These are phyloP conservation scores for Acipenser transmontanus DNA, from an alignment of 2,797 vertebrate genomes.

Conservation along the genomic window DNA sequence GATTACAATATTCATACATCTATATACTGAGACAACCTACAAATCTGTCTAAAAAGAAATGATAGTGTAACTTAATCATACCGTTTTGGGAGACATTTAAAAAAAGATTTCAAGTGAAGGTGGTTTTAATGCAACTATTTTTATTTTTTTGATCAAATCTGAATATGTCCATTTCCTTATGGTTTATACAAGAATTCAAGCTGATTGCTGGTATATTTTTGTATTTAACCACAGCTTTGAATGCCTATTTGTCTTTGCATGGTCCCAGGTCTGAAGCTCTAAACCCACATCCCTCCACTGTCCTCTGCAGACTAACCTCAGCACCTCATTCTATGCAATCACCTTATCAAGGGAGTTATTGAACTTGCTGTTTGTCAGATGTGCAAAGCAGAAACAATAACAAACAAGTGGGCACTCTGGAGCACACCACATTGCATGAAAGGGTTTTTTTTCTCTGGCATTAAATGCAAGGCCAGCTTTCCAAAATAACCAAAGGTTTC, in stretches of 20 bases:
- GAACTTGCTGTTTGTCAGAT: constrained; percentile 50
- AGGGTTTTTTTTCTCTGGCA: constrained; percentile 19
- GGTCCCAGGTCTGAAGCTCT: constrained; percentile 46
- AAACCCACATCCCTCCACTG: constrained; percentile 63
- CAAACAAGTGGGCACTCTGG: neutral
- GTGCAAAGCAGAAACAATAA: constrained; percentile 47
- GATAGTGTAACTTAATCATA: constrained; percentile 33
- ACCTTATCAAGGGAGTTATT: constrained; percentile 48
- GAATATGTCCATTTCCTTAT: constrained; percentile 3
- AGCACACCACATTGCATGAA: constrained; percentile 16
- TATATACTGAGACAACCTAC: constrained; percentile 57
- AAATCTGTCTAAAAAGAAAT: constrained; percentile 36
- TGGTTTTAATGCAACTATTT: constrained; percentile 45
- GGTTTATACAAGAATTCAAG: constrained; percentile 52
- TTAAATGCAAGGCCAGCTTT: neutral
- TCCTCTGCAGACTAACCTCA: constrained; percentile 54
- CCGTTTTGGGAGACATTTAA: constrained; percentile 31
- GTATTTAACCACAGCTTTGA: constrained; percentile 50
- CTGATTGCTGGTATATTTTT: constrained; percentile 56
- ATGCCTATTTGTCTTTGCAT: constrained; percentile 66
- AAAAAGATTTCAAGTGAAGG: constrained; percentile 51
- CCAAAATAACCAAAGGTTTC: constrained; percentile 20
- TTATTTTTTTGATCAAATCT: constrained; percentile 23
- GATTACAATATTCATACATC: constrained; percentile 43
- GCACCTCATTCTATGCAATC: constrained; percentile 53